These are phyloP conservation scores for Ceratina calcarata DNA, from an alignment of 1,140 invertebrate species.

Conservation along the genomic window DNA sequence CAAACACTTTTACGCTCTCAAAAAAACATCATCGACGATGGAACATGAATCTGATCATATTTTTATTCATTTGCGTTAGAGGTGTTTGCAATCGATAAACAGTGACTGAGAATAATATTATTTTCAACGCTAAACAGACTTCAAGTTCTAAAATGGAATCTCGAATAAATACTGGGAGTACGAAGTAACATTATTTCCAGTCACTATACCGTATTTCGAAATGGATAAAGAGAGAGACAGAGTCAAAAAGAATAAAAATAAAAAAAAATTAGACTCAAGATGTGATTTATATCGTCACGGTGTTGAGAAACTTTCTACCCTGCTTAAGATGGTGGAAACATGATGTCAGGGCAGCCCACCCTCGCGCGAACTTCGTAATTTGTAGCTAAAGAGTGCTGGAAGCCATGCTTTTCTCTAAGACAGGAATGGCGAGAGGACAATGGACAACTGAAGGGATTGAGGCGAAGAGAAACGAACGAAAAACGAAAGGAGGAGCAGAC, in stretches of 20 bases:
- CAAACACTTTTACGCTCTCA: conserved; percentile 2
- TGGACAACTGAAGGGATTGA: conserved; percentile 57
- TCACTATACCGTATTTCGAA: background rate
- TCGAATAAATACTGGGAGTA: background rate
- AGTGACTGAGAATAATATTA: background rate
- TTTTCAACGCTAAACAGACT: background rate
- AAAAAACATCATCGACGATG: background rate
- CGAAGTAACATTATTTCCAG: background rate
- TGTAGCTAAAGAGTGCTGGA: conserved; percentile 71
- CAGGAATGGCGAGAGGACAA: conserved; percentile 59
- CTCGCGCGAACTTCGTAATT: conserved; percentile 76
- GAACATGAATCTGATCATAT: background rate
- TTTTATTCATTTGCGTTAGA: background rate
- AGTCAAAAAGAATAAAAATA: conserved; percentile 6
- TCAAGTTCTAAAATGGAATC: background rate
- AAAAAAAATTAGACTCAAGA: background rate
- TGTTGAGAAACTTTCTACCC: conserved; percentile 49
- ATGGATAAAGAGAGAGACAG: background rate
- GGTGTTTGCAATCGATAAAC: background rate
- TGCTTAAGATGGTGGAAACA: conserved; percentile 58
- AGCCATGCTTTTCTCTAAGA: conserved; percentile 74
- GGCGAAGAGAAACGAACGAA: conserved; percentile 38
- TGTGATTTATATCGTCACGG: conserved; percentile 23
- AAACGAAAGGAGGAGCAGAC: background rate
- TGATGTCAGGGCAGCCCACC: conserved; percentile 77